Evolutionary conservation across 2,888 invertebrate genomes (phyloP), one percentile per base, ranked within the genome.

Genomic region (Silvanus unidentatus): DNA sequence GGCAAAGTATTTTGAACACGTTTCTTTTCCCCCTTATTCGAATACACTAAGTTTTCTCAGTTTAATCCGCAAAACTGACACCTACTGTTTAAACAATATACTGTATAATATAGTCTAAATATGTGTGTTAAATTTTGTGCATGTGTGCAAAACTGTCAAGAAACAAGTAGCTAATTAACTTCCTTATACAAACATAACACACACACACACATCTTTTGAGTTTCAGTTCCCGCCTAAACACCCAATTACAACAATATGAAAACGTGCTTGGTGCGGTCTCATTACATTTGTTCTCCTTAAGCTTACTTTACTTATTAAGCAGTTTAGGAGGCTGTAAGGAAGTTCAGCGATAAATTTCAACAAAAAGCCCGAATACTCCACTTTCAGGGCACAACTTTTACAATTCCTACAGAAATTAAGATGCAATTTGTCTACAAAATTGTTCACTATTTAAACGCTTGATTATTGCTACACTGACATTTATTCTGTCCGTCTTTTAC

Each of bases 181-280:
- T 43, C 46, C 32, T 5, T 22, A 22, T 44, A 43, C 37, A 48
- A 52, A 51, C 37, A 48, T 43, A 37, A 43, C 50, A 52, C 48
- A 45, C 46, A 43, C 28, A 43, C 50, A 52, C 48, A 45, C 46
- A 43, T 30, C 47, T 40, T 55, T 56, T 57, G 54, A 52, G 49
- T 55, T 53, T 43, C 53, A 50, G 50, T 56, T 54, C 34, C 48
- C 54, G 49, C 50, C 52, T 53, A 55, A 57, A 56, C 52, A 53
- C 50, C 53, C 53, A 58, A 59, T 60, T 58, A 58, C 51, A 51
- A 50, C 48, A 58, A 57, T 55, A 59, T 55, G 52, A 53, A 50
- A 42, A 32, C 39, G 51, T 22, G 22, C 46, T 41, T 47, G 45
- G 42, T 39, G 47, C 42, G 50, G 49, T 52, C 47, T 42, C 44